Percentiles rank a stretch among this genome's conserved stretches.
phyloP scores from a whole-genome alignment of 2,113 vertebrate genomes.

The Menura novaehollandiae region DNA sequence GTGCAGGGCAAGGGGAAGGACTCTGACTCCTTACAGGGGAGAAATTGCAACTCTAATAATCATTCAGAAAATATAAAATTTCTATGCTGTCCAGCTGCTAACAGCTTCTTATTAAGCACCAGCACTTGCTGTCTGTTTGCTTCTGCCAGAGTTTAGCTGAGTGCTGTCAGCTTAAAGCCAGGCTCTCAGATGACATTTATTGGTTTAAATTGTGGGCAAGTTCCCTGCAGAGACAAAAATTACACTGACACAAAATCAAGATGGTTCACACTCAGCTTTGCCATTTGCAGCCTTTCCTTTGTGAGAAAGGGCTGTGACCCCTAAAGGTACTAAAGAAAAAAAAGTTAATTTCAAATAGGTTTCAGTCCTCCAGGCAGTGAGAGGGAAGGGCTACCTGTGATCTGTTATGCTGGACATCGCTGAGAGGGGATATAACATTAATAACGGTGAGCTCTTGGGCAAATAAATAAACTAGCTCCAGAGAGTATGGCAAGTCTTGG shows the following conservation, averaged over 20 bases:
- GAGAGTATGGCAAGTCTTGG: neutral
- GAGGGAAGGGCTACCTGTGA: neutral
- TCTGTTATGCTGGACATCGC: neutral
- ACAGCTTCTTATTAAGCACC: neutral
- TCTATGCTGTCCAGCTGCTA: neutral
- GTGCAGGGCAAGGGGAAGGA: neutral
- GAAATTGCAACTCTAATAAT: neutral
- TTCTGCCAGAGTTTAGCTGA: neutral
- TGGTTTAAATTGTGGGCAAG: neutral
- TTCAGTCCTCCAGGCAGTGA: neutral
- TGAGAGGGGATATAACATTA: neutral
- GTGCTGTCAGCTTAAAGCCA: neutral
- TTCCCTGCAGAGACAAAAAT: neutral
- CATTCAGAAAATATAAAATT: neutral
- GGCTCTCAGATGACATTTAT: neutral
- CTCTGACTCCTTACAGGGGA: neutral
- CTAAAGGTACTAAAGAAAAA: neutral
- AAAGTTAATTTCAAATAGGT: neutral
- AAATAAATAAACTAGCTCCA: neutral
- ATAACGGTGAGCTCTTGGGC: neutral
- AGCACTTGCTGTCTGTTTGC: neutral
- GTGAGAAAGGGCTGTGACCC: neutral
- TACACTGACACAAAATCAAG: neutral
- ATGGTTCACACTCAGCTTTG: neutral
- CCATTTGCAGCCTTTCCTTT: neutral